Evolutionary conservation across 2,113 vertebrate species (phyloP), one percentile per base, ranked within the genome.

Genomic region (Microtus ochrogaster): DNA sequence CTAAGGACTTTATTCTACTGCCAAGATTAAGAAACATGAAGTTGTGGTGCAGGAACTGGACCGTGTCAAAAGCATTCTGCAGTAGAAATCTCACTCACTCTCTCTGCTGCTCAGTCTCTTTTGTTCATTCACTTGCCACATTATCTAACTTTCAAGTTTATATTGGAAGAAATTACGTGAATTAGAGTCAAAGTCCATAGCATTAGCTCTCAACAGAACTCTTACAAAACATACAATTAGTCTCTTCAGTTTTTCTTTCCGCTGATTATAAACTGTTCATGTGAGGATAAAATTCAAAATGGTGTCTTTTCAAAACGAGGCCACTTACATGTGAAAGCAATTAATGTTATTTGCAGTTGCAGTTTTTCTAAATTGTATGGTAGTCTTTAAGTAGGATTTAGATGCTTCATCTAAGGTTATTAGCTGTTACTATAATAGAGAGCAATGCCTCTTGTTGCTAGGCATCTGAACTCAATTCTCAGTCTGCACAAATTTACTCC

Each of bases 11-110:
- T 98, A 98, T 99, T 98, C 98, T 97, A 36, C n/a, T 98, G 98
- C 98, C 98, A 99, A 98, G 97, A 98, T 98, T 98, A 98, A 98
- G 98, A 98, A 98, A 98, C 98, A 96, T 73, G 88, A 98, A 98
- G 95, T 98, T 30, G 97, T 98, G 98, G 98, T 83, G 97, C 95
- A 97, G 97, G 97, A 97, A 93, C 95, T 98, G 98, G 96, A 94
- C 96, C 97, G 86, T 98, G 97, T 98, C 97, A 97, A 98, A 98
- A 84, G 61, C 92, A 96, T 97, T 97, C 94, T 97, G 68, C 87
- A 95, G 85, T 76, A 97, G 96, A 98, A 98, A 96, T 91, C 19
- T 74, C 68, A 1, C 81, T 76, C 78, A 16, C 78, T 95, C 91
- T 61, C 73, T 95, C 89, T 65, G 68, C 96, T 76, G 65, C 91